Base-by-base conservation (phyloP, 2,797 vertebrate genomes). In the Onychomys arenicola region DNA sequence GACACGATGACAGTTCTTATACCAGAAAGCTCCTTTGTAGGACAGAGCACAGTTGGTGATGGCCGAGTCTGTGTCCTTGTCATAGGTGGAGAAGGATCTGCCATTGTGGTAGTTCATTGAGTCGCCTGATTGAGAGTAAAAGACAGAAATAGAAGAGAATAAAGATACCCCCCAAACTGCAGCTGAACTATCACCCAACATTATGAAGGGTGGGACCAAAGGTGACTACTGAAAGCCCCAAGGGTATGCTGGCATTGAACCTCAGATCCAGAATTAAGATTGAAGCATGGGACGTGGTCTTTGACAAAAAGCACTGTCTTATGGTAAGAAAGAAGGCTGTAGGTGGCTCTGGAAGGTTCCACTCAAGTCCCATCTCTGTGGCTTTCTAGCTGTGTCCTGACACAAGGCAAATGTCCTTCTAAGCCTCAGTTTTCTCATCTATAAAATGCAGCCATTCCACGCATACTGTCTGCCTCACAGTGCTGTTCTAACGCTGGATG, bases 11-110 rank as follows among this genome's bases (percentile, higher is more conserved):
- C 99, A 99, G 97, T 99, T 99, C 98, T 99, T 99, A 95, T 99
- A 99, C 99, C 99, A 99, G 99, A 99, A 99, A 3, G 99, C 99
- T 52, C 99, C 99, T 97, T 99, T 99, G 97, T 99, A 99, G 16
- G 99, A 99, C 97, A 99, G 98, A 83, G 99, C 99, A 80, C 99
- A 99, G 98, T 99, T 99, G 98, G 99, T 99, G 98, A 99, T 99
- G 8, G 99, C 99, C 0, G 99, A 99, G 98, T 99, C 99, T 0
- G 99, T 99, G 98, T 99, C 99, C 49, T 99, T 99, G 98, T 99
- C 99, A 0, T 98, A 99, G 4, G 99, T 99, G 75, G 99, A 99
- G 98, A 99, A 99, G 1, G 99, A 98, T 6, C 99, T 99, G 25
- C 99, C 99, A 0, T 99, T 99, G 98, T 99, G 99, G 98, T 99